Conservation (phyloP, 2,888 invertebrate genomes). For the Rhagium mordax region DNA sequence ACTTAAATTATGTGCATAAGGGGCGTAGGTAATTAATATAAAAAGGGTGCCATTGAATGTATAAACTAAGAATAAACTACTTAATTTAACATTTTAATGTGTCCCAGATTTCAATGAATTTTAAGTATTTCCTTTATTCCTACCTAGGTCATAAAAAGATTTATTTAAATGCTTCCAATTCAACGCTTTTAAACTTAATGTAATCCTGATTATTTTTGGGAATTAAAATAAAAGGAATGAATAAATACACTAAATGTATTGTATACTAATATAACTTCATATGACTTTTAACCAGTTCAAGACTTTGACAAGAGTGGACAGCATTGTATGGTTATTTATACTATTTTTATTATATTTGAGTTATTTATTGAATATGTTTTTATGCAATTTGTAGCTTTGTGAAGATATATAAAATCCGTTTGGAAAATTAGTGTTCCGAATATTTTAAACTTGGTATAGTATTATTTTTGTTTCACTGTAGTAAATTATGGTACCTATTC, state of each 20-base stretch:
- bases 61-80: conserved; percentile 30
- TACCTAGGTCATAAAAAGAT: neutral
- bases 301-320: neutral
- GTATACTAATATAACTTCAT: neutral
- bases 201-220: neutral
- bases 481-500: too few relatives aligned
- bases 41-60: conserved; percentile 46
- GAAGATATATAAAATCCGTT: too few relatives aligned
- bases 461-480: too few relatives aligned
- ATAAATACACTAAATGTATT: neutral
- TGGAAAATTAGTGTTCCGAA: too few relatives aligned
- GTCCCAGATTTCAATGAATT: conserved; percentile 27
- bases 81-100: conserved; percentile 17
- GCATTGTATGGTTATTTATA: neutral
- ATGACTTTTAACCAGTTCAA: neutral
- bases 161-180: conserved; percentile 2
- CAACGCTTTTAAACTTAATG: neutral
- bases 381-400: neutral
- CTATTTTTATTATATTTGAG: neutral
- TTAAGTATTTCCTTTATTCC: conserved; percentile 16
- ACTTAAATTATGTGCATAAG: conserved; percentile 37
- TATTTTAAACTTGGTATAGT: too few relatives aligned
- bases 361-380: neutral
- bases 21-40: conserved; percentile 35
- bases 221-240: neutral